These are phyloP conservation scores for Amitus sp. DNA, from an alignment of 2,888 invertebrate genomes.

Conservation along the genomic window DNA sequence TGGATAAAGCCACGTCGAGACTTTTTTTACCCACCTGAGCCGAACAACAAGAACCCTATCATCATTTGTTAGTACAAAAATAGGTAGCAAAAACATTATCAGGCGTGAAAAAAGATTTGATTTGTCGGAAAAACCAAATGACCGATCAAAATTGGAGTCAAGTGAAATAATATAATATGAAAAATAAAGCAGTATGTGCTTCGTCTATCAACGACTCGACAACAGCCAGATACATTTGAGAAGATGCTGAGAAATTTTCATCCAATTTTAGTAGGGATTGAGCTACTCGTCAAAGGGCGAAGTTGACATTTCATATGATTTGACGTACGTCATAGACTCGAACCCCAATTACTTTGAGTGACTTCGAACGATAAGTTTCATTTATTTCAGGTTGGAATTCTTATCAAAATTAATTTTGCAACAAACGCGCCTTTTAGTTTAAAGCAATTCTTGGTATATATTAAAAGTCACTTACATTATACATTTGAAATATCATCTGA, in stretches of 20 bases:
- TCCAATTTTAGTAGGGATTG: too few relatives aligned
- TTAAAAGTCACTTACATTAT: too few relatives aligned
- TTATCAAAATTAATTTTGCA: too few relatives aligned
- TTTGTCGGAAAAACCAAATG: conserved; percentile 38
- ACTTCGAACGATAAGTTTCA: too few relatives aligned
- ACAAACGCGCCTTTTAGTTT: too few relatives aligned
- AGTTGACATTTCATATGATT: too few relatives aligned
- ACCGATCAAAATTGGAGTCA: conserved; percentile 32
- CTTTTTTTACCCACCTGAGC: conserved; percentile 53
- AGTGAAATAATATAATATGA: too few relatives aligned
- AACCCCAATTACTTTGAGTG: too few relatives aligned
- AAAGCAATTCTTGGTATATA: too few relatives aligned
- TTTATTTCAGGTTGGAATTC: background rate
- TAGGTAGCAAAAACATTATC: conserved; percentile 56
- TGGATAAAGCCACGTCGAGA: conserved; percentile 1
- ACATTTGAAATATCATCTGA: too few relatives aligned
- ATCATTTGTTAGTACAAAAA: conserved; percentile 54
- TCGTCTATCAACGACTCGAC: conserved; percentile 66
- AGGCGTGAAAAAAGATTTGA: conserved; percentile 50
- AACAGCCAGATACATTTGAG: conserved; percentile 60
- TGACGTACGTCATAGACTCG: too few relatives aligned
- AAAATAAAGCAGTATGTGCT: conserved; percentile 57
- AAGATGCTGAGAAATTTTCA: conserved; percentile 59
- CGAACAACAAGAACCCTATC: conserved; percentile 54
- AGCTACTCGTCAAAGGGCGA: too few relatives aligned